Conservation (phyloP, 2,797 vertebrate species). For the Anguilla marmorata region DNA sequence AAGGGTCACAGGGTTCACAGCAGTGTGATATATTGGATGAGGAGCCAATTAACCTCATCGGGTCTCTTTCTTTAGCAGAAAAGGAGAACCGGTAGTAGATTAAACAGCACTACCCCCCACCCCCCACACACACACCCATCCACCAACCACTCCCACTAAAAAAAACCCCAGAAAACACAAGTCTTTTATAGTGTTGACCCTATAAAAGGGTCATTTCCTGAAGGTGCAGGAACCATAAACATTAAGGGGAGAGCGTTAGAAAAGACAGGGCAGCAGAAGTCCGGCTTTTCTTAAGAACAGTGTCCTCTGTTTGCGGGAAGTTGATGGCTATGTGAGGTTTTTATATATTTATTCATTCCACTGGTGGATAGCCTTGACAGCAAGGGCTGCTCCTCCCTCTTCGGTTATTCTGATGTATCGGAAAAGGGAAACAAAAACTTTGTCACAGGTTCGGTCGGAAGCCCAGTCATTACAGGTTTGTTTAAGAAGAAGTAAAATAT, state of each 20-base stretch:
- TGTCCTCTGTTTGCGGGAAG: slow-evolving; percentile 69
- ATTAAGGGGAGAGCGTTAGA: slow-evolving; percentile 76
- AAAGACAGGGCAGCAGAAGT: slow-evolving; percentile 72
- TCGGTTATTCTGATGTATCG: slow-evolving; percentile 55
- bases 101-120: slow-evolving; percentile 70
- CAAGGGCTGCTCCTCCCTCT: slow-evolving; percentile 70
- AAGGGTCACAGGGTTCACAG: slow-evolving; percentile 87
- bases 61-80: slow-evolving; percentile 80
- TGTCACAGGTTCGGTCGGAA: slow-evolving; percentile 60
- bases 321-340: slow-evolving; percentile 73
- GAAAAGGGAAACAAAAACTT: slow-evolving; percentile 58
- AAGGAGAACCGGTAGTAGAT: slow-evolving; percentile 80
- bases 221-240: slow-evolving; percentile 93
- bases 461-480: slow-evolving; percentile 55
- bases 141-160: slow-evolving; percentile 73
- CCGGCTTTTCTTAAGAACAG: slow-evolving; percentile 67
- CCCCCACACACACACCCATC: slow-evolving; percentile 60
- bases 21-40: slow-evolving; percentile 86
- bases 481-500: slow-evolving; percentile 65
- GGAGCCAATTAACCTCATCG: slow-evolving; percentile 87
- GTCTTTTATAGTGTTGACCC: slow-evolving; percentile 93
- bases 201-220: slow-evolving; percentile 91
- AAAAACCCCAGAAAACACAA: slow-evolving; percentile 60
- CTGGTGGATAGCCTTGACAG: slow-evolving; percentile 68
- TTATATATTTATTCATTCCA: slow-evolving; percentile 75